phyloP scores from a whole-genome alignment of 1,140 invertebrate species.

The Frieseomelitta varia region DNA sequence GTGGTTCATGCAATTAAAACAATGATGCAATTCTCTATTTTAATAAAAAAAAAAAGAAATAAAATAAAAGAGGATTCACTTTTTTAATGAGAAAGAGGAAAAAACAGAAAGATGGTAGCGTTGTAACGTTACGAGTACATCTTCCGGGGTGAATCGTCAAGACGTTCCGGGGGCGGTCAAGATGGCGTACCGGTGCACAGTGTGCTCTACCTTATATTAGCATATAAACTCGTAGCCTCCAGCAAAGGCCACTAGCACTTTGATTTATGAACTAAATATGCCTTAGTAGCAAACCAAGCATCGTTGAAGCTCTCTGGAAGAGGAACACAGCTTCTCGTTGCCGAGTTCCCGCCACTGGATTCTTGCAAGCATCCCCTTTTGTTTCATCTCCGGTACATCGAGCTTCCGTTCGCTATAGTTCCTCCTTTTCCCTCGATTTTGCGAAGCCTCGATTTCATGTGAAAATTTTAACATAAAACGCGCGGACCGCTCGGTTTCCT shows the following conservation, averaged over 20 bases:
- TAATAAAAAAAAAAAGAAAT: background rate
- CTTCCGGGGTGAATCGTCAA: slow-evolving; percentile 59
- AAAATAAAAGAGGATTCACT: background rate
- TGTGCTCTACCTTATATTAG: slow-evolving; percentile 79
- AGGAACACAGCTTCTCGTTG: slow-evolving; percentile 58
- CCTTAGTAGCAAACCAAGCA: slow-evolving; percentile 69
- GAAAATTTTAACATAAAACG: background rate
- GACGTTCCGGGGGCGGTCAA: slow-evolving; percentile 77
- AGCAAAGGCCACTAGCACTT: slow-evolving; percentile 75
- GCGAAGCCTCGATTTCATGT: background rate
- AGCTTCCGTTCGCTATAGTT: background rate
- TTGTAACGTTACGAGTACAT: slow-evolving; percentile 37
- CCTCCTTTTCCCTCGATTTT: background rate
- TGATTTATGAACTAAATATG: slow-evolving; percentile 83
- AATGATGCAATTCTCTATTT: background rate
- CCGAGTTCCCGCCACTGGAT: slow-evolving; percentile 2
- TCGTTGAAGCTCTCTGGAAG: slow-evolving; percentile 43
- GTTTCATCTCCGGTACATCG: slow-evolving; percentile 4
- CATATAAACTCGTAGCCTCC: slow-evolving; percentile 80
- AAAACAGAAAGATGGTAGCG: background rate
- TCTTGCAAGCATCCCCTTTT: slow-evolving; percentile 4
- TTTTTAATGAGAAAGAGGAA: background rate
- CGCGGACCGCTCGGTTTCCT: too few relatives aligned
- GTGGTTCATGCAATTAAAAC: too few relatives aligned
- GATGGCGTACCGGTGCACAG: slow-evolving; percentile 73